These are phyloP conservation scores for Cichlasoma orientale DNA, from an alignment of 2,797 vertebrate species.

Conservation along the genomic window DNA sequence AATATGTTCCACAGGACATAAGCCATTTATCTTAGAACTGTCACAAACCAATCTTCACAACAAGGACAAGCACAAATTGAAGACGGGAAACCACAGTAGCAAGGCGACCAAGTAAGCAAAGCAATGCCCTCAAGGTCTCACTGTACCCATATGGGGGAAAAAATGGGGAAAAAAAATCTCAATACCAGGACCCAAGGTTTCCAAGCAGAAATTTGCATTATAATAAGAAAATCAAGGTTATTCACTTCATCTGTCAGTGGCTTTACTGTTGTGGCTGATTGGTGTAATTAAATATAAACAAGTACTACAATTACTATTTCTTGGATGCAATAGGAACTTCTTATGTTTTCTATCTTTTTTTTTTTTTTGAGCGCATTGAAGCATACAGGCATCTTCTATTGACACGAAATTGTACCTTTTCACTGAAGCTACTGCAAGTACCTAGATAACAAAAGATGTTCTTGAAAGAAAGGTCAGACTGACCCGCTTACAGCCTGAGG, in stretches of 20 bases:
- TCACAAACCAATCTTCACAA: slow-evolving; percentile 71
- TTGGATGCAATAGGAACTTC: background rate
- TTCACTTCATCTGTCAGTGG: accelerated
- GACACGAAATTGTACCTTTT: background rate
- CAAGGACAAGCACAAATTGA: slow-evolving; percentile 68
- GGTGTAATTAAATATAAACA: background rate
- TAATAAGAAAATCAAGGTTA: background rate
- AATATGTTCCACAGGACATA: slow-evolving; percentile 67
- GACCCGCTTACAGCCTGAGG: background rate
- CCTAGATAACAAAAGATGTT: background rate
- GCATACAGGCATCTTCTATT: background rate
- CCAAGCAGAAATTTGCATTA: background rate
- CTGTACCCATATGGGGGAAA: background rate
- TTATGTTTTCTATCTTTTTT: background rate
- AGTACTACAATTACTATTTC: too few species aligned
- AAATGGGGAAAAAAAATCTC: background rate
- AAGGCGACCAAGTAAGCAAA: slow-evolving; percentile 60
- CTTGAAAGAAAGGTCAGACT: background rate
- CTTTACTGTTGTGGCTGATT: too few species aligned
- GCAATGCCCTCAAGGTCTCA: slow-evolving; percentile 14
- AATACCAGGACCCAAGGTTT: background rate
- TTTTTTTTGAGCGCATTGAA: background rate
- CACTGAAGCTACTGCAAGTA: background rate
- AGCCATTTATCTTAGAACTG: slow-evolving; percentile 67
- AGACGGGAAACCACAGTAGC: slow-evolving; percentile 42